Percentiles rank a stretch among this genome's conserved stretches.
Conservation (phyloP, 2,113 vertebrate genomes). For the Leptobrachium ailaonicum region DNA sequence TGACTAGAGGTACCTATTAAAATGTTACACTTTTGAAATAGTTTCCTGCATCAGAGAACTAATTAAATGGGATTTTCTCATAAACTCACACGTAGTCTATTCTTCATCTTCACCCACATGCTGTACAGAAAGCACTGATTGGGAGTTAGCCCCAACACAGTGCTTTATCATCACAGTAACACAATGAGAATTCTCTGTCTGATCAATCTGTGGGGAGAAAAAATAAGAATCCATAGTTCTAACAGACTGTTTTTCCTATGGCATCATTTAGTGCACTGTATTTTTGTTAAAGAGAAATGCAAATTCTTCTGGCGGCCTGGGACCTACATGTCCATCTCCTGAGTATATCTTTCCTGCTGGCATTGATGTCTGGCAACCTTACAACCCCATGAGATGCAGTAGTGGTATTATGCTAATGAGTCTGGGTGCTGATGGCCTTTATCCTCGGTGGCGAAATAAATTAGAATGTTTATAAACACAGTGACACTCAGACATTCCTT, state of each 20-base stretch:
- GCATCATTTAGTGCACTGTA: not conserved
- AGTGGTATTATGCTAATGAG: constrained; percentile 12
- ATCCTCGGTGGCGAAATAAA: constrained; percentile 15
- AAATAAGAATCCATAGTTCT: not conserved
- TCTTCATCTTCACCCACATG: not conserved
- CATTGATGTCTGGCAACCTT: constrained; percentile 24
- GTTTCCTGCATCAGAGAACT: not conserved
- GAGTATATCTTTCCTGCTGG: constrained; percentile 19
- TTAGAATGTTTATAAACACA: constrained; percentile 31
- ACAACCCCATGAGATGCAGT: constrained; percentile 13
- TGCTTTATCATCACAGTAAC: not conserved
- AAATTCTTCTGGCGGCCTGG: constrained; percentile 21
- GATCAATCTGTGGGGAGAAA: not conserved
- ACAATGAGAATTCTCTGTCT: not conserved
- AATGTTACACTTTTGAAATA: not conserved
- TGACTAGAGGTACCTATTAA: not conserved
- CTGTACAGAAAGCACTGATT: not conserved
- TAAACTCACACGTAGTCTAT: not conserved
- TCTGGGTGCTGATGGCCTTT: not conserved
- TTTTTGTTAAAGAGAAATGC: constrained; percentile 13
- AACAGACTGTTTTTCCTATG: constrained; percentile 30
- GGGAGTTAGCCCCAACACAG: not conserved
- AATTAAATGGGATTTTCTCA: not conserved
- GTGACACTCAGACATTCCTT: not conserved
- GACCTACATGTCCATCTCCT: not conserved